These are phyloP conservation scores for Epinephelus malabaricus DNA, from an alignment of 2,797 vertebrate genomes.

Conservation along the genomic window DNA sequence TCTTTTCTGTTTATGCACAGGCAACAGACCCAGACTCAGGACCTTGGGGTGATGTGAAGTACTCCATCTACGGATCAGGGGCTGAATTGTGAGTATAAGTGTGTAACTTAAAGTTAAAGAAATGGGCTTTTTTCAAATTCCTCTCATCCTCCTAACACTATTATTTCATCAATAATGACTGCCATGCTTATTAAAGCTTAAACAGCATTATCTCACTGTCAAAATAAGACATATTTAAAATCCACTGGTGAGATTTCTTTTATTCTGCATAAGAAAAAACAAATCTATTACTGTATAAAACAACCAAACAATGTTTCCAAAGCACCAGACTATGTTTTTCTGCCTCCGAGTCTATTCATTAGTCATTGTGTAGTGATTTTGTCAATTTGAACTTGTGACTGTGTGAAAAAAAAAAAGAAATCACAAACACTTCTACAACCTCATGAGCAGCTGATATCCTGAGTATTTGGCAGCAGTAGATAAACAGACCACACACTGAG, in stretches of 20 bases:
- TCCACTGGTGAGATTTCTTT: neutral
- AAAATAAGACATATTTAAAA: neutral
- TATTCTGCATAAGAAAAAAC: neutral
- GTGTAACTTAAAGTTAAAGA: neutral
- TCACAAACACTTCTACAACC: neutral
- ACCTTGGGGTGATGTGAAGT: constrained; percentile 95
- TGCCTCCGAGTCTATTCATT: neutral
- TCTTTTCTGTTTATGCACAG: constrained; percentile 77
- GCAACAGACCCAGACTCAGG: constrained; percentile 96
- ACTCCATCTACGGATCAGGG: constrained; percentile 94
- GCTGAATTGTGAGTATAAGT: constrained; percentile 93
- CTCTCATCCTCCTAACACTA: neutral
- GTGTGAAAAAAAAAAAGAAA: neutral
- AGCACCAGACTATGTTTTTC: neutral
- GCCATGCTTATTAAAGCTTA: neutral
- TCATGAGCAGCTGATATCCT: neutral
- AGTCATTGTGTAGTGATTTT: neutral
- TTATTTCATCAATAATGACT: neutral
- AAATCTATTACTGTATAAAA: neutral
- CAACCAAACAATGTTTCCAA: neutral
- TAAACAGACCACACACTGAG: neutral
- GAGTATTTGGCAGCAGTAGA: neutral
- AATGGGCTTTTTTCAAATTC: neutral
- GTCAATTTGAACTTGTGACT: neutral
- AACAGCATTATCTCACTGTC: neutral